A percentile compares a stretch with the other conserved stretches of the same genome.
Evolutionary conservation across 2,113 vertebrate genomes (phyloP).

Genomic region (Amazona guildingii): DNA sequence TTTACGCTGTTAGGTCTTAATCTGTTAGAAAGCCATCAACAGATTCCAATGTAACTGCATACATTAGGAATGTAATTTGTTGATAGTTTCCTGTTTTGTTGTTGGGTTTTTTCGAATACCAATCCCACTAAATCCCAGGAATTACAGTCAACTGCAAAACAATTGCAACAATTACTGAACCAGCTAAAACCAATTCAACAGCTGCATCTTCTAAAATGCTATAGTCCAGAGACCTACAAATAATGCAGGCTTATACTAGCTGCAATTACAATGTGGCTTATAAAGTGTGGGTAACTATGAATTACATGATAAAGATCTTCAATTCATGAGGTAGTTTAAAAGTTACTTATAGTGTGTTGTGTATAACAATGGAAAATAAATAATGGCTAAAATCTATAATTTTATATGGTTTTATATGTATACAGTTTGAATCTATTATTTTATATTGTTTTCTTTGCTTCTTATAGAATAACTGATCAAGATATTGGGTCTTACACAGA

Average conservation of each 20-base stretch:
- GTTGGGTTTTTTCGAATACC: not conserved
- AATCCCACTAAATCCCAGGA: constrained; percentile 29
- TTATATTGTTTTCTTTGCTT: not conserved
- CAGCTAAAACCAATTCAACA: constrained; percentile 53
- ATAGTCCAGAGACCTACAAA: constrained; percentile 36
- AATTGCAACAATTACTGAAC: constrained; percentile 49
- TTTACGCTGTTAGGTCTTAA: constrained; percentile 3
- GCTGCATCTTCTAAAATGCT: constrained; percentile 31
- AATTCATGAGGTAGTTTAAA: constrained; percentile 17
- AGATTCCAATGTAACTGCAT: not conserved
- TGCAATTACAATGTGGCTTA: constrained; percentile 37
- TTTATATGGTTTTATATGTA: not conserved
- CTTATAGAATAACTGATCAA: constrained; percentile 7
- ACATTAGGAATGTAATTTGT: constrained; percentile 8
- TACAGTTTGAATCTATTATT: not conserved
- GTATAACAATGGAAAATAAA: constrained; percentile 12
- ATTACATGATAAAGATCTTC: not conserved
- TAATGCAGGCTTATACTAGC: not conserved
- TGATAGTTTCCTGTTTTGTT: not conserved
- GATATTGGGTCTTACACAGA: not conserved
- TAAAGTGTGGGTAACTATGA: constrained; percentile 13
- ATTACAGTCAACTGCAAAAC: constrained; percentile 31
- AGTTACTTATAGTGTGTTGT: not conserved
- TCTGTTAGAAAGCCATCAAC: not conserved
- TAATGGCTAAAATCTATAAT: not conserved